phyloP scores from a whole-genome alignment of 2,113 vertebrate species.

The Furnarius figulus region DNA sequence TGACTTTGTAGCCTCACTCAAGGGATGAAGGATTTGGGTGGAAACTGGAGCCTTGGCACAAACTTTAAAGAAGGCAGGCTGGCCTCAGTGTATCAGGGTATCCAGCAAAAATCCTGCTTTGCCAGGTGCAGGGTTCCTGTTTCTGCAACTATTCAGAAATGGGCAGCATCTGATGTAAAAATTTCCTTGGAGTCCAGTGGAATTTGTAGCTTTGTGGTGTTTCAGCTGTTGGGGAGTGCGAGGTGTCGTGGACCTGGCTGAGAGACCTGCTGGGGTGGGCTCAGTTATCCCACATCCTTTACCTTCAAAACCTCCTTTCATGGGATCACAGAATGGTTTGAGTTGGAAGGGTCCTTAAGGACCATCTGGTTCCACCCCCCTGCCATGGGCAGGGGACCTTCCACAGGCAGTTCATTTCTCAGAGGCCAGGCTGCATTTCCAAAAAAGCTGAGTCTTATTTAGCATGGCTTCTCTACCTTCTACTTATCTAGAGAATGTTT shows the following conservation, averaged over 20 bases:
- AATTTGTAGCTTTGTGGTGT: not conserved
- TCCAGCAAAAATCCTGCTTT: not conserved
- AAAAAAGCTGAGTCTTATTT: not conserved
- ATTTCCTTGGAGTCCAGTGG: not conserved
- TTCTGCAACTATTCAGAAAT: not conserved
- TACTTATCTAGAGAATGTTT: not conserved
- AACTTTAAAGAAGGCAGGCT: not conserved
- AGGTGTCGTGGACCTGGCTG: rapidly evolving
- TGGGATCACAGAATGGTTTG: not conserved
- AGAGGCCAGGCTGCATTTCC: not conserved
- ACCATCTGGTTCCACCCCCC: not conserved
- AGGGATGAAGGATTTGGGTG: not conserved
- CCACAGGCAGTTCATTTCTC: not conserved
- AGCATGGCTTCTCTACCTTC: not conserved
- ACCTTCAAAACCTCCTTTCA: not conserved
- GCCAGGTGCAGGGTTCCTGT: not conserved
- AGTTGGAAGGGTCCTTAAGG: not conserved
- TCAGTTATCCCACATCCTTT: not conserved
- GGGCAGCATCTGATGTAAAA: not conserved
- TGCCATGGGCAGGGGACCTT: not conserved
- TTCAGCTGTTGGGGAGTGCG: not conserved
- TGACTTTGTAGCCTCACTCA: not conserved
- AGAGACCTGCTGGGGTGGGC: not conserved
- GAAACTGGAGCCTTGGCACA: not conserved
- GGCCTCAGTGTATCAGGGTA: not conserved